Conservation (phyloP, 1,140 invertebrate species). For the Ooceraea biroi region DNA sequence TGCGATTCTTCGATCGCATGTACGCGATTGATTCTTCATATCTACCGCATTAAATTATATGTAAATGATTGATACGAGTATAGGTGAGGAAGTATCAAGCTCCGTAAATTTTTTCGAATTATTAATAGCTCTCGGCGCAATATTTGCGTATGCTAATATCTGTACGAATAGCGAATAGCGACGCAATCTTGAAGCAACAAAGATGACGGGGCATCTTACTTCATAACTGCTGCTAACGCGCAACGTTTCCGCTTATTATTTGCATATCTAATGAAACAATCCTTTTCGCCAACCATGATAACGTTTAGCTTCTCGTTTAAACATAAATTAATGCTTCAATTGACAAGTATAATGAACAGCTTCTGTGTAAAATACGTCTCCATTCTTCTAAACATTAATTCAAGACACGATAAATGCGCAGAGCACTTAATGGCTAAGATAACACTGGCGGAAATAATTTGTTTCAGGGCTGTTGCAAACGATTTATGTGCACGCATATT, state of each 20-base stretch:
- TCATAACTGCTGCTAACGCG: neutral
- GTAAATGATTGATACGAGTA: neutral
- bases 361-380: neutral
- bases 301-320: neutral
- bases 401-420: neutral
- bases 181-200: neutral
- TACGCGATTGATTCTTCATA: neutral
- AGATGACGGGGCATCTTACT: neutral
- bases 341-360: neutral
- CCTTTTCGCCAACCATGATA: neutral
- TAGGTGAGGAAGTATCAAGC: neutral
- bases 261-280: conserved; percentile 4
- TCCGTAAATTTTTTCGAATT: neutral
- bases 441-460: neutral
- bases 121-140: too few species aligned
- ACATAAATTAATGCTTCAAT: neutral
- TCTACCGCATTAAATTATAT: neutral
- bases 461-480: neutral
- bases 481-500: neutral
- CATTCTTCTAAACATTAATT: neutral
- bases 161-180: neutral
- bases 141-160: neutral
- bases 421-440: neutral
- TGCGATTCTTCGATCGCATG: too few species aligned
- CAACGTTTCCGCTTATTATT: neutral